Percentiles rank a stretch among this genome's conserved stretches.
Evolutionary conservation across 2,888 invertebrate genomes (phyloP).

Genomic region (Caenorhabditis macrosperma): DNA sequence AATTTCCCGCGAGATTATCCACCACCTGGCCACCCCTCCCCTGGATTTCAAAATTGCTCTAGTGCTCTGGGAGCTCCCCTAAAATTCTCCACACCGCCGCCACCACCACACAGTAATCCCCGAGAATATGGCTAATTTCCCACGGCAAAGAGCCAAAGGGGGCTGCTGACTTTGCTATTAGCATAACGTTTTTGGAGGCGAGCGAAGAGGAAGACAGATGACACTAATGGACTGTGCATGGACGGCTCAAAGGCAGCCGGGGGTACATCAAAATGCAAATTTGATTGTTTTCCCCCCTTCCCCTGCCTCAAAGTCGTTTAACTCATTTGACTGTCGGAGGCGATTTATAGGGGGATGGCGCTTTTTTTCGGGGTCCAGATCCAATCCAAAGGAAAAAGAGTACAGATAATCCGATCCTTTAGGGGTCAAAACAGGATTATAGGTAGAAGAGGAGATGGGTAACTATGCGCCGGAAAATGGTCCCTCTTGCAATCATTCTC

Average conservation of each 20-base stretch:
- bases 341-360: no score
- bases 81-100: neutral
- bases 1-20: constrained; percentile 25
- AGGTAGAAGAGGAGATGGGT: no score
- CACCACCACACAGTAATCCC: constrained; percentile 53
- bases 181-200: constrained; percentile 53
- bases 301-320: neutral
- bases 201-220: constrained; percentile 8
- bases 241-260: constrained; percentile 7
- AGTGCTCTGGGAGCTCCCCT: neutral
- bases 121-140: constrained; percentile 49
- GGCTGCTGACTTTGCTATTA: constrained; percentile 38
- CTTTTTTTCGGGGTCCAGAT: no score
- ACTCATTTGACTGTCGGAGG: neutral
- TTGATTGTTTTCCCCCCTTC: neutral
- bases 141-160: constrained; percentile 34
- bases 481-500: neutral
- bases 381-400: no score
- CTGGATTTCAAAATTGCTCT: neutral
- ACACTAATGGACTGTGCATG: constrained; percentile 47
- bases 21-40: constrained; percentile 3
- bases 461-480: no score
- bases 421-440: no score
- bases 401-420: no score
- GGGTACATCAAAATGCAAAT: constrained; percentile 27